Evolutionary conservation across 2,888 invertebrate species (phyloP), one percentile per base, ranked within the genome.

Genomic region (Xiphydria camelus): DNA sequence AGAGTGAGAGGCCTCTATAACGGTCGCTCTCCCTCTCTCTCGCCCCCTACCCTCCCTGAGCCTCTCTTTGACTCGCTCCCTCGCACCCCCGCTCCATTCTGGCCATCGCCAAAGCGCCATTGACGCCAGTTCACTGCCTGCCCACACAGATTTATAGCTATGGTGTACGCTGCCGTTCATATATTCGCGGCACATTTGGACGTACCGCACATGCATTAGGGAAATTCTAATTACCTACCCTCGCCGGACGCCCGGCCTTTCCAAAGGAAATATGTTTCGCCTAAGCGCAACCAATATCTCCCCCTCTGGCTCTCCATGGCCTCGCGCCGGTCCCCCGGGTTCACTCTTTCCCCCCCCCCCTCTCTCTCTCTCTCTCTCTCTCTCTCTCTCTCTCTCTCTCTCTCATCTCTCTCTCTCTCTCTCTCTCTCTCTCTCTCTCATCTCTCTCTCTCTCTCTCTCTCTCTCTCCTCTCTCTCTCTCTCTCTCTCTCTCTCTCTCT

Each of bases 71-170:
- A 51, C 51, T 51, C 46, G 46, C 50, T 45, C 53, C 44, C 50
- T 40, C 52, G 14, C 49, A 46, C 53, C 49, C 46, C 34, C 41
- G 45, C 44, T 25, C 36, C 55, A 54, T 49, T 60, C 58, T 52
- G 66, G 57, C 55, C 61, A 62, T 61, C 64, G 58, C 45, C 59
- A 55, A 63, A 65, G 66, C 62, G 65, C 70, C 67, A 70, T 72
- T 69, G 64, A 70, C 64, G 64, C 70, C 71, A 68, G 67, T 71
- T 71, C 67, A 67, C 68, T 64, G 68, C 63, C 62, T 68, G 65
- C 62, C 64, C 64, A 55, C 61, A 53, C 56, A 61, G 66, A 73
- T 73, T 72, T 73, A 73, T 68, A 60, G 61, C 55, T 62, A 59
- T 64, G 61, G 65, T 61, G 53, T 55, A 56, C 54, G 54, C 37